phyloP scores from a whole-genome alignment of 2,888 invertebrate genomes.

The Magallana nippona region DNA sequence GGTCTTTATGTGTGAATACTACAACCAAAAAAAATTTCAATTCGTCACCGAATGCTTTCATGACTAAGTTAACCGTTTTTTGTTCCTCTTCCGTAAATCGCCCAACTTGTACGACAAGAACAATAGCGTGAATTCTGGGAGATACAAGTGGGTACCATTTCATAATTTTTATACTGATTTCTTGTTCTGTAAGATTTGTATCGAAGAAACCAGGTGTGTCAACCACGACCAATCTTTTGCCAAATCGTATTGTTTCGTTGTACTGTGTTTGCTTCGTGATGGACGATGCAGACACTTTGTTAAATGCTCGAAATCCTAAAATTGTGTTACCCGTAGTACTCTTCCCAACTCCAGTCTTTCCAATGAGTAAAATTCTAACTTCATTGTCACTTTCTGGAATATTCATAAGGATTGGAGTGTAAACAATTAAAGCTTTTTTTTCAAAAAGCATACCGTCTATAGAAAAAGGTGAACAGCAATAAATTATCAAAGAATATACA shows the following conservation, averaged over 20 bases:
- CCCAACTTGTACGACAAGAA: neutral
- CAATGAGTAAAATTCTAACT: neutral
- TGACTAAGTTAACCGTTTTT: neutral
- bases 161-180: neutral
- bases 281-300: neutral
- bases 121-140: neutral
- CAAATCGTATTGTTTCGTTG: too few species aligned
- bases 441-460: too few species aligned
- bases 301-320: neutral
- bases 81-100: slow-evolving; percentile 19
- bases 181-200: neutral
- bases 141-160: neutral
- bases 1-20: neutral
- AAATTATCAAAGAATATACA: too few species aligned
- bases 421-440: too few species aligned
- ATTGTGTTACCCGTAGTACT: neutral
- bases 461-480: too few species aligned
- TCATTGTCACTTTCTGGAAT: neutral
- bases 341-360: neutral
- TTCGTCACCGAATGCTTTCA: neutral
- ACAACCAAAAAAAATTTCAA: neutral
- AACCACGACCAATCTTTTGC: neutral
- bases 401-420: too few species aligned
- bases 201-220: neutral
- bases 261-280: neutral